Evolutionary conservation across 1,140 invertebrate genomes (phyloP).

Genomic region (Aphelinus atriplicis): DNA sequence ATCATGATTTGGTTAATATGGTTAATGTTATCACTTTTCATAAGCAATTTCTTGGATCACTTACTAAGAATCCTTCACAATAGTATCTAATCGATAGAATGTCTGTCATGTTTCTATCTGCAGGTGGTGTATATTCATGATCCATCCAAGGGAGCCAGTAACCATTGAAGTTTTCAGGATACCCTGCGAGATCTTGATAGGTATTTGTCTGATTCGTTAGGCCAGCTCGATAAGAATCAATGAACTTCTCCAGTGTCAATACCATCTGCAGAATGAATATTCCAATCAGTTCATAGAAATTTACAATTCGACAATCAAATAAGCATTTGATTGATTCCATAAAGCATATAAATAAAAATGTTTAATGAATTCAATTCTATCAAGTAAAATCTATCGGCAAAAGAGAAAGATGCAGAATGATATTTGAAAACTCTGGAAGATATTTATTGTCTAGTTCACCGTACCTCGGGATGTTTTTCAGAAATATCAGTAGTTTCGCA

Average conservation of each 20-base stretch:
- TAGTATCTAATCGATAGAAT: not conserved
- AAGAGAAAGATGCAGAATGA: too few relatives aligned
- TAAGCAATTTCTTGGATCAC: conserved; percentile 24
- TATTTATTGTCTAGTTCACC: not conserved
- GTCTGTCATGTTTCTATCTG: not conserved
- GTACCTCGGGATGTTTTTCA: conserved; percentile 10
- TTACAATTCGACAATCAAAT: too few relatives aligned
- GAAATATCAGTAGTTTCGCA: conserved; percentile 23
- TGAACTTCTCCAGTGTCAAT: not conserved
- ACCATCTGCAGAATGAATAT: not conserved
- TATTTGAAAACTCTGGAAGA: too few relatives aligned
- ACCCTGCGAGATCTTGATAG: conserved; percentile 14
- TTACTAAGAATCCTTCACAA: conserved; percentile 24
- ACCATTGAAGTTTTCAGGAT: conserved; percentile 24
- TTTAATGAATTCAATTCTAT: too few relatives aligned
- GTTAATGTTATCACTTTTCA: not conserved
- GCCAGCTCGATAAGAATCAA: not conserved
- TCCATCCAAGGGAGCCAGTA: conserved; percentile 31
- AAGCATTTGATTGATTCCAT: too few relatives aligned
- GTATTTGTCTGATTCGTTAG: conserved; percentile 23
- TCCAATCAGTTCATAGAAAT: too few relatives aligned
- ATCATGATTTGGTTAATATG: too few relatives aligned
- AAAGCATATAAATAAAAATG: too few relatives aligned
- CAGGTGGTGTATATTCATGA: conserved; percentile 9
- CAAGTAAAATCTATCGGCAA: too few relatives aligned